Evolutionary conservation across 2,113 vertebrate species (phyloP).

Genomic region (Microcebus tavaratra): DNA sequence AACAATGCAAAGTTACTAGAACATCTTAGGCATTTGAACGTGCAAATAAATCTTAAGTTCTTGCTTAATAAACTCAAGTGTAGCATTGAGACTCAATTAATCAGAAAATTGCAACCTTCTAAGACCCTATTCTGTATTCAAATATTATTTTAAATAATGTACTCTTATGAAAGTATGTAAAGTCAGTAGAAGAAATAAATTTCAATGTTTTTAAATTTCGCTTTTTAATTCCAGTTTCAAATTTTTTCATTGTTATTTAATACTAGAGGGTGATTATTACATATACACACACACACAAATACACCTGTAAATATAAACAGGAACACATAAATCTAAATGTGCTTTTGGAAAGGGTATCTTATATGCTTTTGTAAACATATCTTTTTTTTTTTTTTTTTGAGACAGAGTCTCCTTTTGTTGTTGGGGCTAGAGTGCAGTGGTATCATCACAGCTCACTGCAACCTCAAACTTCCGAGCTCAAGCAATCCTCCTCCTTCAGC

Average conservation of each 20-base stretch:
- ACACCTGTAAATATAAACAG: accelerated
- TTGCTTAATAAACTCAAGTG: background rate
- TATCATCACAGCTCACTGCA: too few relatives aligned
- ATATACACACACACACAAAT: background rate
- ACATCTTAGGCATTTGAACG: conserved; percentile 16
- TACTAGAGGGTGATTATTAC: background rate
- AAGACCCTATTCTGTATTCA: background rate
- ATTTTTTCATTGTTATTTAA: background rate
- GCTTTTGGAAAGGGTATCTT: background rate
- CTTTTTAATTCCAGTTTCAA: background rate
- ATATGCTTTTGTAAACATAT: background rate
- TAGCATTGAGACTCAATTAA: background rate
- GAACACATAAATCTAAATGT: background rate
- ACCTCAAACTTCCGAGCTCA: too few relatives aligned
- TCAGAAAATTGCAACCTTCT: background rate
- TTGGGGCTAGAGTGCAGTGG: too few relatives aligned
- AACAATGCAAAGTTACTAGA: background rate
- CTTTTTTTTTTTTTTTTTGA: too few relatives aligned
- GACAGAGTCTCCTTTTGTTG: too few relatives aligned
- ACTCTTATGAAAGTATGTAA: background rate
- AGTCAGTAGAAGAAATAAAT: background rate
- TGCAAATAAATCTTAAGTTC: background rate
- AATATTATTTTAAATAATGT: background rate
- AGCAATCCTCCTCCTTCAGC: too few relatives aligned
- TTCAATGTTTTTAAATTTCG: background rate